A percentile compares a stretch with the other conserved stretches of the same genome.
Conservation (phyloP, 2,888 invertebrate species). For the Eilema caniola region DNA sequence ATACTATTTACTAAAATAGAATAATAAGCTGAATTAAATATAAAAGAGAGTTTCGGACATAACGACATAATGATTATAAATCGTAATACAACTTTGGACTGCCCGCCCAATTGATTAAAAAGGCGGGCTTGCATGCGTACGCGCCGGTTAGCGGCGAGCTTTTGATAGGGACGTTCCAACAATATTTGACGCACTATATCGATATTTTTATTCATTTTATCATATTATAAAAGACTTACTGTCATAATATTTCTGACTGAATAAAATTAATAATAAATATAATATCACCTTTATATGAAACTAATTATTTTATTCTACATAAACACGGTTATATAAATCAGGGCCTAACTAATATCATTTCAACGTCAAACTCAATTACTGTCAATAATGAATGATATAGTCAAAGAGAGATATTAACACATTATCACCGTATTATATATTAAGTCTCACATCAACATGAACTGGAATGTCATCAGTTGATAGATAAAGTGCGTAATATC, state of each 20-base stretch:
- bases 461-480: slow-evolving; percentile 45
- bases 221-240: too few relatives aligned
- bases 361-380: slow-evolving; percentile 10
- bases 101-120: slow-evolving; percentile 63
- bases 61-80: slow-evolving; percentile 30
- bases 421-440: slow-evolving; percentile 21
- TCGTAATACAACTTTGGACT: slow-evolving; percentile 42
- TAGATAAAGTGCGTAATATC: slow-evolving; percentile 61
- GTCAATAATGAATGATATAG: slow-evolving; percentile 22
- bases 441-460: slow-evolving; percentile 44
- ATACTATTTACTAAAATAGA: not conserved
- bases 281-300: not conserved
- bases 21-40: slow-evolving; percentile 8
- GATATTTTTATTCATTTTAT: not conserved
- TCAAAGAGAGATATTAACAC: slow-evolving; percentile 25
- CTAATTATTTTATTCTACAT: not conserved
- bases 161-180: slow-evolving; percentile 56
- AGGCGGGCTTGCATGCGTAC: slow-evolving; percentile 44
- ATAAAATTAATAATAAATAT: not conserved
- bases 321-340: not conserved
- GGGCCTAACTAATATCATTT: not conserved
- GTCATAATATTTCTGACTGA: too few relatives aligned
- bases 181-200: slow-evolving; percentile 10
- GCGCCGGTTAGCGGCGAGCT: slow-evolving; percentile 54
- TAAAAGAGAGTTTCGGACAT: slow-evolving; percentile 19